Conservation (phyloP, 2,888 invertebrate genomes). For the Actias luna region DNA sequence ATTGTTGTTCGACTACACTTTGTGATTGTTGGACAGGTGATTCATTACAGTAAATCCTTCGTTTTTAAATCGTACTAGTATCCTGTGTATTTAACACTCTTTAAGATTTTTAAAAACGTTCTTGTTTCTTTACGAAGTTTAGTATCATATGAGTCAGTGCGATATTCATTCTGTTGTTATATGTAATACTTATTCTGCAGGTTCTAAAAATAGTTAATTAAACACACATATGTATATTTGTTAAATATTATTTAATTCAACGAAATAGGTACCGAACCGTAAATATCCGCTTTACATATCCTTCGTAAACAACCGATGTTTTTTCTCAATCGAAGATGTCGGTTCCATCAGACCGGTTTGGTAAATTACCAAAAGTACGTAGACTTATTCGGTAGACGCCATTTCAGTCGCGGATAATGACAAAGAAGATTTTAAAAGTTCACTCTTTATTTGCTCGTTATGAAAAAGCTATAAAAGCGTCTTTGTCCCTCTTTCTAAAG, state of each 20-base stretch:
- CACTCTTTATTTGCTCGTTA: background rate
- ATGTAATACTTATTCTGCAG: background rate
- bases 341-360: conserved; percentile 1
- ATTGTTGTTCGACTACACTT: conserved; percentile 53
- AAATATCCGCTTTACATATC: background rate
- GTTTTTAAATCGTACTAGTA: conserved; percentile 1
- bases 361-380: background rate
- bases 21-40: conserved; percentile 47
- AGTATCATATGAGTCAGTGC: background rate
- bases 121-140: background rate
- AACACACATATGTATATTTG: background rate
- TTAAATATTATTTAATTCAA: background rate
- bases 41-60: conserved; percentile 36
- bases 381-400: conserved; percentile 1
- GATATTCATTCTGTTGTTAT: background rate
- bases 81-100: no score
- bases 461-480: conserved; percentile 10
- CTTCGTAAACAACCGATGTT: background rate
- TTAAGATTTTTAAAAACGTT: background rate
- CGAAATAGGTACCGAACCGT: background rate
- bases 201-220: background rate
- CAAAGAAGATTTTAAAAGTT: conserved; percentile 8
- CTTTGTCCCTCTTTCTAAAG: conserved; percentile 13
- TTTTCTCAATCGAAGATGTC: background rate
- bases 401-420: conserved; percentile 12